Conservation (phyloP, 2,797 vertebrate species). For the Adrianichthys oophorus region DNA sequence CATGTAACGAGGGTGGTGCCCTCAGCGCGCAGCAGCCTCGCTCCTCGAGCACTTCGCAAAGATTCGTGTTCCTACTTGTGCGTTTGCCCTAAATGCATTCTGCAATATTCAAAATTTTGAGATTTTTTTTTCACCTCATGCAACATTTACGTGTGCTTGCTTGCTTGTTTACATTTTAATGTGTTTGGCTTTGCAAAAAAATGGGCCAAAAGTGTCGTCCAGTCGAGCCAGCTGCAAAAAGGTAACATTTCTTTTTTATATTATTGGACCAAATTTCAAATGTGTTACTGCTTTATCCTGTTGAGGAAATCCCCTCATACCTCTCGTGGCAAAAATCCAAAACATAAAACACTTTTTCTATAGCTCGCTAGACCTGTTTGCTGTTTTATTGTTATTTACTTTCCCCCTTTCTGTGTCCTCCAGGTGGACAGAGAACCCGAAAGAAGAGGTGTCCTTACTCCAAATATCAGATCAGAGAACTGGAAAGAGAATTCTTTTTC, state of each 20-base stretch:
- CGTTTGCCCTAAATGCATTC: background rate
- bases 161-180: conserved; percentile 8
- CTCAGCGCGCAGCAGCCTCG: conserved; percentile 38
- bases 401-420: conserved; percentile 45
- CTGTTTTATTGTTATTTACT: conserved; percentile 20
- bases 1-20: conserved; percentile 57
- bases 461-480: conserved; percentile 98
- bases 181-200: background rate
- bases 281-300: conserved; percentile 26
- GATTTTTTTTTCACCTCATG: background rate
- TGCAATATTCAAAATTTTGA: too few relatives aligned
- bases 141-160: background rate
- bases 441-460: conserved; percentile 99
- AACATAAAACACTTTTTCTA: conserved; percentile 30
- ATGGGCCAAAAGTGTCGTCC: conserved; percentile 34
- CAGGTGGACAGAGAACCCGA: conserved; percentile 94
- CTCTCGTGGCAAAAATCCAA: conserved; percentile 34
- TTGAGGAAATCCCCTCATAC: conserved; percentile 38
- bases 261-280: conserved; percentile 25
- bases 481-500: conserved; percentile 99
- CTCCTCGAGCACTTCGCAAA: conserved; percentile 41
- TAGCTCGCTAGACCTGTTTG: conserved; percentile 38
- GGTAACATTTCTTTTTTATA: background rate
- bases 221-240: conserved; percentile 10
- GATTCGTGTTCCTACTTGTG: conserved; percentile 14